Evolutionary conservation across 2,113 vertebrate genomes (phyloP), one percentile per base, ranked within the genome.

Genomic region (Oncorhynchus tshawytscha): DNA sequence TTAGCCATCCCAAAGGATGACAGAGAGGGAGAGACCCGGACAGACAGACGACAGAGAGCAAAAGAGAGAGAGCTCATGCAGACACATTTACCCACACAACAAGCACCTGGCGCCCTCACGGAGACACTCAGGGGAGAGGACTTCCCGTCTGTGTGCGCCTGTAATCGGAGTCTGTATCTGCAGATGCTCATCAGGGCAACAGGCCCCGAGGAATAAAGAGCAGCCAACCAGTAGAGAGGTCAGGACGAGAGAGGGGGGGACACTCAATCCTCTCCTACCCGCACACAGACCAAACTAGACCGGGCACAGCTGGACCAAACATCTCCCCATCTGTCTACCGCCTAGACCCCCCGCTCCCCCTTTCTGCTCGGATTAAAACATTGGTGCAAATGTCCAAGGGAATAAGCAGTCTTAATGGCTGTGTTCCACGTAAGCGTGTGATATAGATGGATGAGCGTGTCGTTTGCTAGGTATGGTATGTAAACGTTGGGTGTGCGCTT

Each of bases 1-100:
- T 89, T 87, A 92, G 87, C 84, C 75, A 72, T 39, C 77, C 81
- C 79, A 62, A 34, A 88, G 88, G 86, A 79, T 34, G 62, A 70
- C 34, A n/a, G 59, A 13, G 59, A 51, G 79, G n/a, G n/a, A 25
- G 31, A 5, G 13, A 59, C 54, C 31, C 29, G 68, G 45, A 72
- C 45, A 24, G 68, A 34, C 34, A 48, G 57, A 45, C 25, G 1
- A 49, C n/a, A 70, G 49, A 71, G 24, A 29, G 48, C 9, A 70
- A 49, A 49, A 16, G 18, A 54, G 39, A 22, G 9, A 22, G 9
- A 18, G 65, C 66, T 67, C 2, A 29, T 67, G 66, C 66, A 67
- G 66, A 67, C 66, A 67, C 66, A 34, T 34, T 67, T 67, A 67
- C 27, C 66, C 66, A n/a, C 27, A 67, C 29, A 67, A 31, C 66